A percentile compares a stretch with the other conserved stretches of the same genome.
Evolutionary conservation across 2,888 invertebrate genomes (phyloP).

Genomic region (Sarcophaga rosellei): DNA sequence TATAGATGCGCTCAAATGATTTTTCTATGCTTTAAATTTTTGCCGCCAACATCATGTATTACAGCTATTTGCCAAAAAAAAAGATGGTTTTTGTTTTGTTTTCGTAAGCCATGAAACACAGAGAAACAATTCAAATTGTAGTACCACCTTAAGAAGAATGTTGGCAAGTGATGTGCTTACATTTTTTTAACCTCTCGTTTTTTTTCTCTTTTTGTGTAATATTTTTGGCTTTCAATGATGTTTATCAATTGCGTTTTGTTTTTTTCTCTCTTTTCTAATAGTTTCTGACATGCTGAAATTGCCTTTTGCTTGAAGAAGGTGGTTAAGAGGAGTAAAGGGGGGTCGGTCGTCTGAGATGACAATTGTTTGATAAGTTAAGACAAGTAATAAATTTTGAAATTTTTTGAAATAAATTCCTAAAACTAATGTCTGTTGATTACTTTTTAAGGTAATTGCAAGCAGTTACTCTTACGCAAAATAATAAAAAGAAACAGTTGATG

Average conservation of each 20-base stretch:
- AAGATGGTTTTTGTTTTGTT: slow-evolving; percentile 1
- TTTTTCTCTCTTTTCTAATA: not conserved
- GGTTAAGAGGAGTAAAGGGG: no score
- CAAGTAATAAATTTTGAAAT: slow-evolving; percentile 56
- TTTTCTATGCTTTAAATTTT: slow-evolving; percentile 39
- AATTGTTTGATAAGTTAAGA: slow-evolving; percentile 48
- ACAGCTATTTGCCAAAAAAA: slow-evolving; percentile 63
- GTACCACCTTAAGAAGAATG: slow-evolving; percentile 34
- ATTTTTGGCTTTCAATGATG: slow-evolving; percentile 21
- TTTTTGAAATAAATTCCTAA: slow-evolving; percentile 44
- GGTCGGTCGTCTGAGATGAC: slow-evolving; percentile 30
- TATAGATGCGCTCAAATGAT: slow-evolving; percentile 29
- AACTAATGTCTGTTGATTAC: not conserved
- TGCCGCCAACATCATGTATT: slow-evolving; percentile 64
- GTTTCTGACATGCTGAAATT: not conserved
- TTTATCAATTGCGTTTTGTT: slow-evolving; percentile 55
- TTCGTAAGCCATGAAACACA: not conserved
- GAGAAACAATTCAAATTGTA: slow-evolving; percentile 52
- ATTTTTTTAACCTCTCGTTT: not conserved
- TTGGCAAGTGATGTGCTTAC: slow-evolving; percentile 7
- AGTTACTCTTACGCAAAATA: no score
- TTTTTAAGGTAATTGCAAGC: no score
- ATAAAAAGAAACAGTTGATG: no score
- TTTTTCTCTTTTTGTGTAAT: not conserved
- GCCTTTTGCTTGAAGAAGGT: not conserved